Evolutionary conservation across 1,140 invertebrate genomes (phyloP), one percentile per base, ranked within the genome.

Genomic region (Nasonia giraulti): DNA sequence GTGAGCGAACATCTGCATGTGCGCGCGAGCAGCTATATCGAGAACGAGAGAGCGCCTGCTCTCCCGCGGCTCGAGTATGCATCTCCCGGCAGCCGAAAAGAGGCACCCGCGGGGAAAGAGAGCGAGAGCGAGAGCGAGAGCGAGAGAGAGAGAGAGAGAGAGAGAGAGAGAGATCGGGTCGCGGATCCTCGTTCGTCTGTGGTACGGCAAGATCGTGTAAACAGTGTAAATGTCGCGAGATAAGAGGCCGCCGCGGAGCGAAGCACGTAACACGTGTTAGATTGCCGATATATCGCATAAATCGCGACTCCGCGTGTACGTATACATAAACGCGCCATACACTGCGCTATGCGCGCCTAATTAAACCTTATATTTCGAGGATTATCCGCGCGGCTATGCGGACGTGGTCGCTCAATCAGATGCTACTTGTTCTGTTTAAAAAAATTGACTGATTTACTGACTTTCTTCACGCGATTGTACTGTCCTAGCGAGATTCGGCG

Each of bases 201-300:
- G 37, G 33, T 37, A 37, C 74, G 40, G 5, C 33, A 10, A 78
- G 23, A 78, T 78, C 76, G 47, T 12, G 23, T 62, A 55, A 62
- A 62, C 23, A 31, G 76, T 33, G 76, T 55, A 78, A 78, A 78
- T 55, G 76, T 62, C 47, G 47, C 76, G 76, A 78, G 76, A 78
- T 78, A 78, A 78, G 44, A 47, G 40, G 27, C 69, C 73, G n/a
- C 12, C 5, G 23, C 74, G 6, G 71, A 11, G 74, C 50, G 17
- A 62, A 62, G 27, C 5, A 37, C 23, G 17, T 47, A 12, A 78
- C 76, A 78, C 76, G 76, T 78, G 76, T 78, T 55, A 62, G 76
- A 78, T 78, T 47, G 44, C 23, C 76, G 76, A 78, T 78, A 62
- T 17, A 23, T 17, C 37, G 33, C 40, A 33, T 33, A 33, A 33